A percentile compares a stretch with the other conserved stretches of the same genome.
Conservation (phyloP, 2,113 vertebrate species). For the Macaca nemestrina region DNA sequence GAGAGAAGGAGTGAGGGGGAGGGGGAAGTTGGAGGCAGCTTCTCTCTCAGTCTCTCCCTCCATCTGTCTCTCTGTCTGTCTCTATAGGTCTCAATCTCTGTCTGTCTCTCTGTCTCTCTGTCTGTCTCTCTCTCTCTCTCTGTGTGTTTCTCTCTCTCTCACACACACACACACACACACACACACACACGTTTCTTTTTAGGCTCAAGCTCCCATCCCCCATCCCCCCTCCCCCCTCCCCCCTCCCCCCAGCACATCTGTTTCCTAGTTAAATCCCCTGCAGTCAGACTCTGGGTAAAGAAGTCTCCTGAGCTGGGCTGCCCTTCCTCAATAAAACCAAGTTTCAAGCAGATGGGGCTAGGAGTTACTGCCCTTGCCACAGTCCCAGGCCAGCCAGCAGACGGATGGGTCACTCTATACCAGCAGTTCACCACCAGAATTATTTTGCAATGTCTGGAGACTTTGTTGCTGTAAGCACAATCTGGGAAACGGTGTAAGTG, state of each 20-base stretch:
- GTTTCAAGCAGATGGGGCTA: not conserved
- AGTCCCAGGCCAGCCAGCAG: not conserved
- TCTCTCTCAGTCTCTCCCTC: not conserved
- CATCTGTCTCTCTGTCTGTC: not conserved
- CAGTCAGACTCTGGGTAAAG: not conserved
- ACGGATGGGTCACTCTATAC: not conserved
- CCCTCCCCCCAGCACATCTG: not conserved
- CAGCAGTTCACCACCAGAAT: not conserved
- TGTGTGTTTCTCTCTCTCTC: no score
- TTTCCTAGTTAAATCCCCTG: slow-evolving; percentile 28
- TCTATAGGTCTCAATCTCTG: no score
- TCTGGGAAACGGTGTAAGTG: not conserved
- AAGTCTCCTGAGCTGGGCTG: not conserved
- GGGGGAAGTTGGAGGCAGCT: not conserved
- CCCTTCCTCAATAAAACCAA: slow-evolving; percentile 13
- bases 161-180: not conserved
- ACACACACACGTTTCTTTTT: not conserved
- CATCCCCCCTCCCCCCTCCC: no score
- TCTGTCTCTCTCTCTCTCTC: not conserved
- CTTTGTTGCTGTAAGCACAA: not conserved
- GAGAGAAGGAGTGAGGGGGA: not conserved
- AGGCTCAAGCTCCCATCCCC: not conserved
- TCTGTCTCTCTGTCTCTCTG: not conserved
- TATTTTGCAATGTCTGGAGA: not conserved
- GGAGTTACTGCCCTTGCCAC: not conserved